Evolutionary conservation across 1,140 invertebrate genomes (phyloP).

Genomic region (Belonocnema kinseyi): DNA sequence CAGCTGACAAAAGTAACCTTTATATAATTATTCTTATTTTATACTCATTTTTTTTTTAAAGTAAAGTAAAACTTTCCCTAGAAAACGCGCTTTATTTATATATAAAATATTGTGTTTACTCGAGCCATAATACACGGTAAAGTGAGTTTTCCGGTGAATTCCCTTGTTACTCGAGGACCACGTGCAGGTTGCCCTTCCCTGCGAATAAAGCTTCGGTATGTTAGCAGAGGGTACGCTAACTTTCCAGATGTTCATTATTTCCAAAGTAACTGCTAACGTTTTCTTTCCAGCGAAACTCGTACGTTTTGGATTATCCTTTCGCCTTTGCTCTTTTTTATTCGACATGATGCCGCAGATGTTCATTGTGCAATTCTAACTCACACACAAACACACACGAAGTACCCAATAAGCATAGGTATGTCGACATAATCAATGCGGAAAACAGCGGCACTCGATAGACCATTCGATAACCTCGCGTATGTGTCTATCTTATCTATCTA

Average conservation of each 20-base stretch:
- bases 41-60: too few relatives aligned
- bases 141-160: constrained; percentile 27
- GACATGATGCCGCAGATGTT: neutral
- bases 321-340: constrained; percentile 9
- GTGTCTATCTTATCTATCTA: constrained; percentile 5
- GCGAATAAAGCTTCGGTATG: neutral
- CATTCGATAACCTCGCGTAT: neutral
- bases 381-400: too few relatives aligned
- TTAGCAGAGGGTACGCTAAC: neutral
- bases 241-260: constrained; percentile 23
- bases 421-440: constrained; percentile 17
- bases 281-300: neutral
- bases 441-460: constrained; percentile 17
- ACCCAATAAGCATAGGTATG: constrained; percentile 7
- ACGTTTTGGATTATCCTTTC: constrained; percentile 12
- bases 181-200: neutral
- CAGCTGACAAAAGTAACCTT: too few relatives aligned
- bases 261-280: neutral
- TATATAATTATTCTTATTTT: neutral
- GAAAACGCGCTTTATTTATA: constrained; percentile 18
- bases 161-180: constrained; percentile 20
- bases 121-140: constrained; percentile 16
- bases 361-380: constrained; percentile 8
- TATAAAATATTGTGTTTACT: constrained; percentile 1
- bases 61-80: neutral